Base-by-base conservation (phyloP, 1,140 invertebrate species). In the Neuroterus valhalla region DNA sequence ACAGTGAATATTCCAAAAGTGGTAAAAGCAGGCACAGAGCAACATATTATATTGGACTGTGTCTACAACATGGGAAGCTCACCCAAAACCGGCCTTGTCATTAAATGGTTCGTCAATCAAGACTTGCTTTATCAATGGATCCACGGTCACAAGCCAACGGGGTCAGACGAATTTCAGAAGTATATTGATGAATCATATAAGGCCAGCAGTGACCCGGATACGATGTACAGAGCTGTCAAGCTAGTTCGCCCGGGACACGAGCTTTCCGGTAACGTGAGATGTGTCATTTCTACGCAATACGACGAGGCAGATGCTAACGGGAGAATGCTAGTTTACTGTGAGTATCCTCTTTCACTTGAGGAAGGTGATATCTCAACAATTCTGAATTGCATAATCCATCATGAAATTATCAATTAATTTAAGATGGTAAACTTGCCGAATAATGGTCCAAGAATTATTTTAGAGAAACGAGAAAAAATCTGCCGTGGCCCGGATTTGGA, bases 81-180 rank as follows among this genome's bases (percentile, higher is more conserved):
- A 10, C 87, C 88, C 3, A 91, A 91, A 52, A 79, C 78, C 12
- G 93, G 92, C 38, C 87, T 96, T 38, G 93, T 95, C 43, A 93
- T 96, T 71, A 95, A 96, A 86, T 96, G 95, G 95, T 96, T 92
- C 87, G 94, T 95, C 85, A 93, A 93, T 82, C 91, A 93, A 70
- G 89, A 91, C 43, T 92, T 93, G 5, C 92, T 96, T 8, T 96
- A 96, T 84, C 94, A 96, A 84, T 96, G 95, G 95, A 95, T 96
- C 66, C 91, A 92, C 15, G 91, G 91, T 3, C 89, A 91, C 52
- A 91, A 91, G 68, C 94, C 94, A 1, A 91, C 91, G 72, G 93
- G 91, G 14, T 89, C 93, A 45, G 92, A 92, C 23, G 91, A 94
- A 42, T 90, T 95, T 43, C 91, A 92, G 71, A 93, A 93, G 70